These are phyloP conservation scores for Zoanthus sansibaricus DNA, from an alignment of 92 coral and sea anemone species.

Conservation along the genomic window DNA sequence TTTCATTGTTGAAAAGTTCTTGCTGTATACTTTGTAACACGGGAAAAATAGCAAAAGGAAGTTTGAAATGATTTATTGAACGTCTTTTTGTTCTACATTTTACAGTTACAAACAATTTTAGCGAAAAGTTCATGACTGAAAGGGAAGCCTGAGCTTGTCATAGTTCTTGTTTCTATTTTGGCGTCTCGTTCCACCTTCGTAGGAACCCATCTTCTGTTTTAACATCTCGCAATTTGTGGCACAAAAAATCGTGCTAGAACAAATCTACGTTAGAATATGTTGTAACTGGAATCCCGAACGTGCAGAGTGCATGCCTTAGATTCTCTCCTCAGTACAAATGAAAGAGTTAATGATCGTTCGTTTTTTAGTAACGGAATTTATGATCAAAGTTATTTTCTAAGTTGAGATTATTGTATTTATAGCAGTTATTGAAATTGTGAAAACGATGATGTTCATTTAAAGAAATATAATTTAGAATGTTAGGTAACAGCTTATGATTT, in stretches of 20 bases:
- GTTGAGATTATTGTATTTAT: slow-evolving; percentile 38
- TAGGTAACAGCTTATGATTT: not conserved
- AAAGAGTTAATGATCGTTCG: not conserved
- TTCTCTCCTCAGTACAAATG: not conserved
- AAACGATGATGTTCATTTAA: slow-evolving; percentile 1
- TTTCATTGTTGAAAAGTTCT: not conserved
- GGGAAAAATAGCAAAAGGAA: not conserved
- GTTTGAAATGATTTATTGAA: not conserved
- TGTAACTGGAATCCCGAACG: too few relatives aligned
- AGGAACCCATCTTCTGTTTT: not conserved
- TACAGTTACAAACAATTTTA: not conserved
- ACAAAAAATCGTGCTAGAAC: too few relatives aligned
- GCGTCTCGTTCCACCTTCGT: not conserved
- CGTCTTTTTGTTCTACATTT: not conserved
- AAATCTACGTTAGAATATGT: not conserved
- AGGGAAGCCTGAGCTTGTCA: not conserved
- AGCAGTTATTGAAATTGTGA: slow-evolving; percentile 23
- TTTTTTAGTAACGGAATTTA: not conserved
- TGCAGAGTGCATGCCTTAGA: not conserved
- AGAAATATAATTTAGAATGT: not conserved
- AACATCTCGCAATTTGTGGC: not conserved
- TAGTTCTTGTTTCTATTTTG: not conserved
- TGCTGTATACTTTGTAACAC: not conserved
- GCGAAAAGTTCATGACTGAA: not conserved
- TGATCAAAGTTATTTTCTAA: slow-evolving; percentile 19